Evolutionary conservation across 2,113 vertebrate species (phyloP).

Genomic region (Phasianus colchicus): DNA sequence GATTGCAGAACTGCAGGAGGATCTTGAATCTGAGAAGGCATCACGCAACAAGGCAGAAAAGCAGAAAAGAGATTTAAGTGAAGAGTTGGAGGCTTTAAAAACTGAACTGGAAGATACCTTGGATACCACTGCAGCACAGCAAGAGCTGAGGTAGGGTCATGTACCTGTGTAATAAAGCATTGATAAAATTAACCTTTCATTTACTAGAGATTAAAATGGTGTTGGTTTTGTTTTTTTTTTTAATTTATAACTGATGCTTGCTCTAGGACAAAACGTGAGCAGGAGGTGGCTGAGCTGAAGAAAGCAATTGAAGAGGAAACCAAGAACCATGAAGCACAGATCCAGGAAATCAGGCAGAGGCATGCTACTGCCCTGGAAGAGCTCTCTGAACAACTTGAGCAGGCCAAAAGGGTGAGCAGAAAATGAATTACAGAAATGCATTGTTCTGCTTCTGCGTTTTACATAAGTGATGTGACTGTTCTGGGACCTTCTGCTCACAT

Average conservation of each 20-base stretch:
- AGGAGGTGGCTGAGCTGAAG: conserved; percentile 97
- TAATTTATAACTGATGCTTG: background rate
- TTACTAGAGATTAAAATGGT: background rate
- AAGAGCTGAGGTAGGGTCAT: conserved; percentile 89
- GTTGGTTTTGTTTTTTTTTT: background rate
- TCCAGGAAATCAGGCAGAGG: conserved; percentile 96
- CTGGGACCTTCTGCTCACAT: background rate
- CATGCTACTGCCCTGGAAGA: conserved; percentile 91
- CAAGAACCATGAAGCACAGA: conserved; percentile 94
- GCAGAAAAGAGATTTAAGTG: conserved; percentile 94
- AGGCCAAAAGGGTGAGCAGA: conserved; percentile 92
- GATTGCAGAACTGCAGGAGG: conserved; percentile 93
- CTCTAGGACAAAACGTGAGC: conserved; percentile 92
- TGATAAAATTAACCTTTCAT: background rate
- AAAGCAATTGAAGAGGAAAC: conserved; percentile 96
- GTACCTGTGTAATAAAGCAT: background rate
- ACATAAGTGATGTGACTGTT: accelerated
- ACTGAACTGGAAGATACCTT: conserved; percentile 97
- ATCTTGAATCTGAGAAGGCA: conserved; percentile 93
- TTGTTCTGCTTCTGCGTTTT: background rate
- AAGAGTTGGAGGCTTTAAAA: conserved; percentile 96
- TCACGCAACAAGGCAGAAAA: conserved; percentile 96
- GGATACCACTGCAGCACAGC: conserved; percentile 97
- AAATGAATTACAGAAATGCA: background rate
- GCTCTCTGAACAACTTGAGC: conserved; percentile 94